Evolutionary conservation across 2,888 invertebrate species (phyloP).

Genomic region (Polietes domitor): DNA sequence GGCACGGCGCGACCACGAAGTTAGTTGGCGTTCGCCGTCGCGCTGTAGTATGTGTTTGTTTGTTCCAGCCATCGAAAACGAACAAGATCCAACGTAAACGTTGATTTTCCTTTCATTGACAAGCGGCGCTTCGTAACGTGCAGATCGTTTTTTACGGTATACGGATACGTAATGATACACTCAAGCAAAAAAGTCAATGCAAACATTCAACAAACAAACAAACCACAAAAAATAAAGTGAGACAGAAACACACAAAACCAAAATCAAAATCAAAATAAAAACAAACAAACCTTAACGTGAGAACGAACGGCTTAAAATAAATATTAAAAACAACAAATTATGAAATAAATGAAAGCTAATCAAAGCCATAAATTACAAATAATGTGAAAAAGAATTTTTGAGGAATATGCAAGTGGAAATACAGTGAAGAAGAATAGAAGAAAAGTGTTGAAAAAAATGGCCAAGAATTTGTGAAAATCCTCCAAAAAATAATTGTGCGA

Average conservation of each 20-base stretch:
- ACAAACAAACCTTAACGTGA: constrained; percentile 45
- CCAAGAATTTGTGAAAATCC: neutral
- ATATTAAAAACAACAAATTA: constrained; percentile 10
- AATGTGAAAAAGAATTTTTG: constrained; percentile 18
- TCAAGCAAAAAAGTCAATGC: constrained; percentile 31
- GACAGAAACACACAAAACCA: neutral
- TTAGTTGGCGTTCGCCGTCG: constrained; percentile 22
- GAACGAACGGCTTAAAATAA: constrained; percentile 27
- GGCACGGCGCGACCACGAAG: neutral
- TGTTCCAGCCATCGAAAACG: constrained; percentile 69
- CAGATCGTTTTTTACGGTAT: constrained; percentile 74
- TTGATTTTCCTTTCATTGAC: constrained; percentile 81
- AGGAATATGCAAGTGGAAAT: neutral
- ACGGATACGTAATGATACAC: constrained; percentile 43
- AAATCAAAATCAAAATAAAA: constrained; percentile 37
- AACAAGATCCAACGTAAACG: constrained; percentile 79
- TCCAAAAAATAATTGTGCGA: neutral
- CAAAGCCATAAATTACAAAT: constrained; percentile 33
- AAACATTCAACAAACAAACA: constrained; percentile 21
- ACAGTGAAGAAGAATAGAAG: too few relatives aligned
- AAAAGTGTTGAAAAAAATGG: neutral
- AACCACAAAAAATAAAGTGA: neutral
- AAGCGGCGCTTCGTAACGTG: constrained; percentile 77
- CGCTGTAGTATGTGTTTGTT: constrained; percentile 33
- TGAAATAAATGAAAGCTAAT: constrained; percentile 18